Conservation (phyloP, 1,140 invertebrate genomes). For the Hetaerina americana region DNA sequence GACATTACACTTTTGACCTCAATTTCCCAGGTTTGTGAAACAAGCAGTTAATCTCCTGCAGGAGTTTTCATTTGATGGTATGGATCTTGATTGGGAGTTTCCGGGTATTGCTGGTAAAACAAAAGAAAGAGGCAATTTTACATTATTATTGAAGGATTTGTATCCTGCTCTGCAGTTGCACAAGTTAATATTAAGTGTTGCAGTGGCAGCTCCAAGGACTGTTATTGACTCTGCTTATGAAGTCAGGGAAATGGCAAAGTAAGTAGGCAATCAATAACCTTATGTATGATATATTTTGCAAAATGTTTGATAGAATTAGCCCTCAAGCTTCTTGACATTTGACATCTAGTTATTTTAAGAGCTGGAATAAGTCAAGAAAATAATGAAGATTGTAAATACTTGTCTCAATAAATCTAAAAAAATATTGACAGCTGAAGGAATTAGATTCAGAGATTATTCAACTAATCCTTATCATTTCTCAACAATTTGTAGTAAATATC, state of each 20-base stretch:
- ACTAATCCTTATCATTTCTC: too few species aligned
- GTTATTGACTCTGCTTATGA: conserved; percentile 64
- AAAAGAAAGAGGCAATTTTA: conserved; percentile 50
- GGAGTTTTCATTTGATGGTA: conserved; percentile 55
- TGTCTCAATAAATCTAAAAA: too few species aligned
- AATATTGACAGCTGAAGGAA: too few species aligned
- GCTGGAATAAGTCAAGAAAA: too few species aligned
- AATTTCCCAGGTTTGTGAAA: conserved; percentile 48
- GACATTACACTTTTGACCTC: too few species aligned
- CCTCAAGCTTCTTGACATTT: too few species aligned
- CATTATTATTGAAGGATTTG: conserved; percentile 54
- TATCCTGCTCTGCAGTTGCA: conserved; percentile 42
- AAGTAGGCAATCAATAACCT: conserved; percentile 19
- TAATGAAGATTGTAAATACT: too few species aligned
- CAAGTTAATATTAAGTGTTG: conserved; percentile 51
- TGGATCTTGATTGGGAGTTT: conserved; percentile 84
- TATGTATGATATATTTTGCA: not conserved
- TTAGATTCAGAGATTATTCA: too few species aligned
- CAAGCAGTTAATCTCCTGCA: conserved; percentile 46
- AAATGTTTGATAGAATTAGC: too few species aligned
- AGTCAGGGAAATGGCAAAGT: conserved; percentile 58
- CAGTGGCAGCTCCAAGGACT: conserved; percentile 57
- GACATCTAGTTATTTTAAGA: too few species aligned
- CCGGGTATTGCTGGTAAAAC: conserved; percentile 45
- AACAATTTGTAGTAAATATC: too few species aligned